These are phyloP conservation scores for Limnephilus lunatus DNA, from an alignment of 2,888 invertebrate genomes.

Conservation along the genomic window DNA sequence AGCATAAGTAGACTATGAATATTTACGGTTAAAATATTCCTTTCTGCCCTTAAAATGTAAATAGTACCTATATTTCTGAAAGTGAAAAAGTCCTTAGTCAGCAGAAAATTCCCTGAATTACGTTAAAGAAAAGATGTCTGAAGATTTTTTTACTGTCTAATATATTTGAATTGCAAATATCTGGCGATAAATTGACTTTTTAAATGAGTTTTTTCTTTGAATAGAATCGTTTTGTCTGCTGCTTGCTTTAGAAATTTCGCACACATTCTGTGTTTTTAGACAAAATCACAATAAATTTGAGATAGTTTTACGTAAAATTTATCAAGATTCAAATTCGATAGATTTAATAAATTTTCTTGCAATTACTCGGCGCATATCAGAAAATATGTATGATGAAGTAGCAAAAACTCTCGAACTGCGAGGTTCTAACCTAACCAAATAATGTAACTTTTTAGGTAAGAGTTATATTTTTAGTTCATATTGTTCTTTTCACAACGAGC, in stretches of 20 bases:
- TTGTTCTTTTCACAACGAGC: too few species aligned
- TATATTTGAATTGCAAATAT: slow-evolving; percentile 57
- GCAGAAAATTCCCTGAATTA: slow-evolving; percentile 8
- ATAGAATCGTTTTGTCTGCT: slow-evolving; percentile 27
- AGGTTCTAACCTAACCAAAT: background rate
- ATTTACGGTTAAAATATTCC: slow-evolving; percentile 33
- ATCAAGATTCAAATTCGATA: background rate
- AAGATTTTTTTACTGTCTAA: slow-evolving; percentile 45
- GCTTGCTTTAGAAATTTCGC: slow-evolving; percentile 2
- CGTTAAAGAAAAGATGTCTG: slow-evolving; percentile 24
- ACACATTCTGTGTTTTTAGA: slow-evolving; percentile 18
- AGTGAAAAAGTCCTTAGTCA: slow-evolving; percentile 36
- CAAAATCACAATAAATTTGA: background rate
- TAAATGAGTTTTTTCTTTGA: slow-evolving; percentile 44
- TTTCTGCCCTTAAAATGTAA: slow-evolving; percentile 21
- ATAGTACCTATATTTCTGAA: slow-evolving; percentile 3
- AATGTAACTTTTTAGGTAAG: too few species aligned
- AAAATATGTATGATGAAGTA: background rate
- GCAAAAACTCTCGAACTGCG: background rate
- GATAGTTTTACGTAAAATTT: background rate
- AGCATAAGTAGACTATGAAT: slow-evolving; percentile 33
- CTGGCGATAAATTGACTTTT: slow-evolving; percentile 51
- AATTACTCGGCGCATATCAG: background rate
- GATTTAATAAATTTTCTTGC: background rate
- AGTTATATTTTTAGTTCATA: too few species aligned